Conservation (phyloP, 1,140 invertebrate species). For the Aphidius gifuensis region DNA sequence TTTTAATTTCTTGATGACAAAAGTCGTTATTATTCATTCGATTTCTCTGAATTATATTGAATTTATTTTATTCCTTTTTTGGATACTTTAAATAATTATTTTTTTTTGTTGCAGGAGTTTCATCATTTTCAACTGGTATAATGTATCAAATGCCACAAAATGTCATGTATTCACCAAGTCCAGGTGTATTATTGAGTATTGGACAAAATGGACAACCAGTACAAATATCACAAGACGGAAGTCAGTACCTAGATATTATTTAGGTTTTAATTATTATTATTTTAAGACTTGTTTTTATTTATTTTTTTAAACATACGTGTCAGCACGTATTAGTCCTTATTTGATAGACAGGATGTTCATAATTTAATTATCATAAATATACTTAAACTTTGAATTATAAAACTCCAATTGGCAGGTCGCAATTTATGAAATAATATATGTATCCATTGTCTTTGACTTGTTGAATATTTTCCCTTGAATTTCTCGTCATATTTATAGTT, state of each 20-base stretch:
- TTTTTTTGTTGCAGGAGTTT: constrained; percentile 31
- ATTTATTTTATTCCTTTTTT: not conserved
- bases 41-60: not conserved
- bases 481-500: too few relatives aligned
- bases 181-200: constrained; percentile 49
- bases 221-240: constrained; percentile 51
- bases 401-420: too few relatives aligned
- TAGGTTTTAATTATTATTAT: constrained; percentile 8
- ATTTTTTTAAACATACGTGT: constrained; percentile 10
- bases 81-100: not conserved
- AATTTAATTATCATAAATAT: not conserved
- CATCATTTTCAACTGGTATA: constrained; percentile 43
- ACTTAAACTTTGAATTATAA: too few relatives aligned
- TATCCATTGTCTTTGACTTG: too few relatives aligned
- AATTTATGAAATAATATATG: too few relatives aligned
- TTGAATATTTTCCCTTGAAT: too few relatives aligned
- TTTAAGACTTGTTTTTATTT: constrained; percentile 7
- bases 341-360: too few relatives aligned
- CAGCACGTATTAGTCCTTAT: constrained; percentile 15
- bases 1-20: not conserved
- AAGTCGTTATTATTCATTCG: not conserved
- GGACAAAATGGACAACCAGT: constrained; percentile 52
- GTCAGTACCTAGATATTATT: constrained; percentile 30
- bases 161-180: constrained; percentile 50
- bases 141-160: constrained; percentile 53